Percentiles rank a stretch among this genome's conserved stretches.
Conservation (phyloP, 2,113 vertebrate species). For the Mohoua ochrocephala region DNA sequence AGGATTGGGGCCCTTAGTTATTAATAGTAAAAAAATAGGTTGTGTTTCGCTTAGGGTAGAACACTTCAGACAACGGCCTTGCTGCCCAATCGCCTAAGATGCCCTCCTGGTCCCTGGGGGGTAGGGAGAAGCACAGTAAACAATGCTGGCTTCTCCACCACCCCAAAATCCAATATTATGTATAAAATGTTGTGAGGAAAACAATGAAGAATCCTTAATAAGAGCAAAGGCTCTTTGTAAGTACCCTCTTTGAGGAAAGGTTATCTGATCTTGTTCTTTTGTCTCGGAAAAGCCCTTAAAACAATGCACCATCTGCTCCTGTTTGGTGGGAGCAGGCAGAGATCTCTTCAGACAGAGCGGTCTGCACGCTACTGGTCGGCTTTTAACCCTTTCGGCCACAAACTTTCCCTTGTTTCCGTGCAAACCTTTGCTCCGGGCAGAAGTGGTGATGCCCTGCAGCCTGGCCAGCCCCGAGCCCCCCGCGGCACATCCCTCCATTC, state of each 20-base stretch:
- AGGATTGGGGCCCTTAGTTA: not conserved
- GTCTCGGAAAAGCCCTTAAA: constrained; percentile 50
- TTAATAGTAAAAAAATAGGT: not conserved
- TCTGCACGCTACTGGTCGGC: not conserved
- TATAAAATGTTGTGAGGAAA: constrained; percentile 27
- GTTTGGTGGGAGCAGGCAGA: constrained; percentile 32
- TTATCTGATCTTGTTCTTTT: constrained; percentile 65
- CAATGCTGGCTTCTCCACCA: constrained; percentile 20
- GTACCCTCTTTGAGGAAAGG: constrained; percentile 44
- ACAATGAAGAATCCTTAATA: constrained; percentile 59
- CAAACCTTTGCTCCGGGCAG: not conserved
- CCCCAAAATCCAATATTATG: constrained; percentile 38
- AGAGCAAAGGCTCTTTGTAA: constrained; percentile 53
- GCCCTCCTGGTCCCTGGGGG: not conserved
- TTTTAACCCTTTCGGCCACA: constrained; percentile 39
- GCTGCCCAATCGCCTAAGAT: not conserved
- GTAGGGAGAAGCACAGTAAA: not conserved
- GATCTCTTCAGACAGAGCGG: not conserved
- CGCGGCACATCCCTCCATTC: not conserved
- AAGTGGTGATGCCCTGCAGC: not conserved
- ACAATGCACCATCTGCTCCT: constrained; percentile 65
- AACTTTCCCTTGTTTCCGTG: not conserved
- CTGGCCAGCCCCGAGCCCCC: not conserved
- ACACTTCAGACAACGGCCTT: not conserved
- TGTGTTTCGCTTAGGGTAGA: not conserved